Conservation (phyloP, 1,140 invertebrate genomes). For the Drosophila prosaltans region DNA sequence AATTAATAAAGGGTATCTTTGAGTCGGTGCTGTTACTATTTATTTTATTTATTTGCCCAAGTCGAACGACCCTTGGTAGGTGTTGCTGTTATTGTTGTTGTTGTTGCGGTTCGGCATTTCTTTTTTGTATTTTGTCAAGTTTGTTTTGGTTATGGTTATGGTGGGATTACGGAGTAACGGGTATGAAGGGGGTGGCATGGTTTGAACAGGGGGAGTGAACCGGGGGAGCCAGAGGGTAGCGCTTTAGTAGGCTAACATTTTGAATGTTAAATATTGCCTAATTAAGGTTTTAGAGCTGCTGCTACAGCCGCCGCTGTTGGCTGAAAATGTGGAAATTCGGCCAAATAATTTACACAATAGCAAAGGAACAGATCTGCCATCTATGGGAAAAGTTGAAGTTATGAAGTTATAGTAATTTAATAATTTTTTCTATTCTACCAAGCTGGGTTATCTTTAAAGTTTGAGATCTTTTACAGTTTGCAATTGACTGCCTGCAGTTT, state of each 20-base stretch:
- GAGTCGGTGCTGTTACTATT: not conserved
- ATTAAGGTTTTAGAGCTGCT: conserved; percentile 36
- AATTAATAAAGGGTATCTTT: not conserved
- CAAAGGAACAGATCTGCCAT: not conserved
- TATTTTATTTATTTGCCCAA: conserved; percentile 5
- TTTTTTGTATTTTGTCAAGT: conserved; percentile 53
- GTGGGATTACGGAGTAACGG: conserved; percentile 35
- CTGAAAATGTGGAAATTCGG: conserved; percentile 7
- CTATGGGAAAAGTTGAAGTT: too few relatives aligned
- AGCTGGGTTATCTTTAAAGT: too few relatives aligned
- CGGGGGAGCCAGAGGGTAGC: not conserved
- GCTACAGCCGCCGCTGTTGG: conserved; percentile 1
- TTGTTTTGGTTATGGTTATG: conserved; percentile 50
- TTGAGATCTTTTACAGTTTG: too few relatives aligned
- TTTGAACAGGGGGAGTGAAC: not conserved
- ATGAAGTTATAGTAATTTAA: too few relatives aligned
- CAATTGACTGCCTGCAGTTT: too few relatives aligned
- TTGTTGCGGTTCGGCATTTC: conserved; percentile 24
- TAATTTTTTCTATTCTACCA: too few relatives aligned
- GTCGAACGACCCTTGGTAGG: conserved; percentile 50
- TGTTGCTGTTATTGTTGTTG: conserved; percentile 26
- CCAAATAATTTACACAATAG: not conserved
- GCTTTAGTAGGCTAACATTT: conserved; percentile 12
- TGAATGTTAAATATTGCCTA: conserved; percentile 46
- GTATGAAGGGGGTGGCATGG: not conserved